These are phyloP conservation scores for Gypaetus barbatus DNA, from an alignment of 2,797 vertebrate genomes.

Conservation along the genomic window DNA sequence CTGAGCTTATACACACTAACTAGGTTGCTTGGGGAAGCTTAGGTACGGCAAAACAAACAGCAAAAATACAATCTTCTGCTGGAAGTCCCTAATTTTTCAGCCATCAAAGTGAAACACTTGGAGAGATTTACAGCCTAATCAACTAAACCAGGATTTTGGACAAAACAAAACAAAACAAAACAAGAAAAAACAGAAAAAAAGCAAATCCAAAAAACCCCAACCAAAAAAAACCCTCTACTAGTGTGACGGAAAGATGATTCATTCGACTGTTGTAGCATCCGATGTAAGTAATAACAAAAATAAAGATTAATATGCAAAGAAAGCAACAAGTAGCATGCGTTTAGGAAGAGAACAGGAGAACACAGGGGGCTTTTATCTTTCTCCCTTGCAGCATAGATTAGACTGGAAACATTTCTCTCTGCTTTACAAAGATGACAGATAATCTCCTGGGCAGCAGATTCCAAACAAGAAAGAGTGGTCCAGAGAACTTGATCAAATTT, in stretches of 20 bases:
- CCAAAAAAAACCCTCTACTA: accelerated
- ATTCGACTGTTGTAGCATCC: not conserved
- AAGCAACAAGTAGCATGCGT: not conserved
- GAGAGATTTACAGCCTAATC: not conserved
- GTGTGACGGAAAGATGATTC: not conserved
- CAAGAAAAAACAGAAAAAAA: not conserved
- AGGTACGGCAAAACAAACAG: not conserved
- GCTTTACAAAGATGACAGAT: not conserved
- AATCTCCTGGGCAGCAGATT: not conserved
- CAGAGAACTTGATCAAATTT: not conserved
- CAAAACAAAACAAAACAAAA: not conserved
- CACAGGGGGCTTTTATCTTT: not conserved
- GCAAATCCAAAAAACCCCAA: too few relatives aligned
- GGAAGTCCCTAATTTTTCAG: not conserved
- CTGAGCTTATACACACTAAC: not conserved
- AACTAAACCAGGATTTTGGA: not conserved
- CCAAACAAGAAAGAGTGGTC: not conserved
- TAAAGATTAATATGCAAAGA: not conserved
- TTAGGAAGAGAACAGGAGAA: not conserved
- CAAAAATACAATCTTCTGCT: not conserved
- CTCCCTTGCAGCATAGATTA: not conserved
- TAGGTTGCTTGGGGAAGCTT: not conserved
- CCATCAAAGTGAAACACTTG: not conserved
- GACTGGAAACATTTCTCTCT: not conserved
- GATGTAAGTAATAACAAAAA: not conserved